phyloP scores from a whole-genome alignment of 2,888 invertebrate genomes.

The Netelia inedita region DNA sequence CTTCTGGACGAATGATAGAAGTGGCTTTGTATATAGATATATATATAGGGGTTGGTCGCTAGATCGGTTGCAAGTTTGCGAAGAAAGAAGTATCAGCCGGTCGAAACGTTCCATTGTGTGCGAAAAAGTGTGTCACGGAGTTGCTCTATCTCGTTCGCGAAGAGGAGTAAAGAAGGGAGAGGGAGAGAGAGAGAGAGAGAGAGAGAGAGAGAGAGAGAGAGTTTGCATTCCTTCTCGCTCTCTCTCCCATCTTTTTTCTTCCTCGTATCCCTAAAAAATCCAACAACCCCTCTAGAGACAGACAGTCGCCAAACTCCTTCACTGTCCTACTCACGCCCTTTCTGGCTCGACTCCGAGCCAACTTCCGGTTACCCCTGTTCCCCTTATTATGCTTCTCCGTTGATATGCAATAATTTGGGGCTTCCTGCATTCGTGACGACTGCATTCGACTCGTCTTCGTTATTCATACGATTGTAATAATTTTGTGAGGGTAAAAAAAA shows the following conservation, averaged over 20 bases:
- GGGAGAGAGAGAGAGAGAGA: slow-evolving; percentile 3
- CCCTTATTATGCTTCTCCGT: slow-evolving; percentile 1
- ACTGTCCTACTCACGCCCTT: slow-evolving; percentile 22
- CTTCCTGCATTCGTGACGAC: slow-evolving; percentile 13
- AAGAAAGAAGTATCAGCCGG: slow-evolving; percentile 54
- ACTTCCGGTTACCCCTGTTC: slow-evolving; percentile 52
- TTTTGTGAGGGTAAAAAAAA: too few relatives aligned
- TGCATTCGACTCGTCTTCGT: too few relatives aligned
- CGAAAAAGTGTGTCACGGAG: slow-evolving; percentile 72
- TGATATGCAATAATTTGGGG: slow-evolving; percentile 25
- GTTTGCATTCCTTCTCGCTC: slow-evolving; percentile 34
- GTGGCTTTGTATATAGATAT: neutral
- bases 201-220: slow-evolving; percentile 20
- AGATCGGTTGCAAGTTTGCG: slow-evolving; percentile 51
- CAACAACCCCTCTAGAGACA: slow-evolving; percentile 15
- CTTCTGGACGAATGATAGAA: slow-evolving; percentile 11
- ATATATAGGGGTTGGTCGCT: neutral
- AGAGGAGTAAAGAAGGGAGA: slow-evolving; percentile 33
- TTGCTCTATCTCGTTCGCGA: slow-evolving; percentile 48
- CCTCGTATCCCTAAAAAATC: slow-evolving; percentile 32
- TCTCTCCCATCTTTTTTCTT: slow-evolving; percentile 18
- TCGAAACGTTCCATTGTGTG: slow-evolving; percentile 69
- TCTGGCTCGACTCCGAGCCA: slow-evolving; percentile 50
- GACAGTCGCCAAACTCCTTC: neutral
- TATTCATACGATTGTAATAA: too few relatives aligned